Conservation (phyloP, 2,113 vertebrate genomes). For the Albula glossodonta region DNA sequence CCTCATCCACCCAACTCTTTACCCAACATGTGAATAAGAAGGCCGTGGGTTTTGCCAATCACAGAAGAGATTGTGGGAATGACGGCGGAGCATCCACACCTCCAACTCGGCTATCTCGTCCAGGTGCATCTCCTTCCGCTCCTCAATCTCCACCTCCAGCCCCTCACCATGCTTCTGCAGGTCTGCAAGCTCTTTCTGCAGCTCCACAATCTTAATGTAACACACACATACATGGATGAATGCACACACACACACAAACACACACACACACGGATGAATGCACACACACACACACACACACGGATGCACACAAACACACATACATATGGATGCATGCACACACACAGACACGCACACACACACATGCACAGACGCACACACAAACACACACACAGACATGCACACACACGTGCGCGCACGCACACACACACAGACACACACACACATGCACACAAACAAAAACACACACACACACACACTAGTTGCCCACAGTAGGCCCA, state of each 20-base stretch:
- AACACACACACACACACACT: neutral
- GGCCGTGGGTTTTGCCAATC: neutral
- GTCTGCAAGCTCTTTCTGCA: constrained; percentile 59
- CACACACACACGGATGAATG: neutral
- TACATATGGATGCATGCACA: neutral
- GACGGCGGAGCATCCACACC: constrained; percentile 46
- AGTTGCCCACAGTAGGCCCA: too few relatives aligned
- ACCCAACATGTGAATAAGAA: too few relatives aligned
- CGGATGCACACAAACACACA: neutral
- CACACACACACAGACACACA: neutral
- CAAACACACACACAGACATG: neutral
- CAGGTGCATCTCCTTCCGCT: constrained; percentile 47
- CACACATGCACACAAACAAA: neutral
- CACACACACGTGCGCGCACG: neutral
- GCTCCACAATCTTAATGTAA: constrained; percentile 54
- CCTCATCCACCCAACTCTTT: too few relatives aligned
- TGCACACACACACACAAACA: neutral
- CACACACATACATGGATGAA: neutral
- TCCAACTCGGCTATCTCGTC: constrained; percentile 63
- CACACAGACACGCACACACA: constrained; percentile 2
- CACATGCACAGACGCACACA: neutral
- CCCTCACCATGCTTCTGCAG: constrained; percentile 54
- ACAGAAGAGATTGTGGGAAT: neutral
- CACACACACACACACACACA: neutral
- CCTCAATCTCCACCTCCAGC: constrained; percentile 61